Percentiles rank a stretch among this genome's conserved stretches.
Conservation (phyloP, 2,888 invertebrate genomes). For the Psylliodes chrysocephalus region DNA sequence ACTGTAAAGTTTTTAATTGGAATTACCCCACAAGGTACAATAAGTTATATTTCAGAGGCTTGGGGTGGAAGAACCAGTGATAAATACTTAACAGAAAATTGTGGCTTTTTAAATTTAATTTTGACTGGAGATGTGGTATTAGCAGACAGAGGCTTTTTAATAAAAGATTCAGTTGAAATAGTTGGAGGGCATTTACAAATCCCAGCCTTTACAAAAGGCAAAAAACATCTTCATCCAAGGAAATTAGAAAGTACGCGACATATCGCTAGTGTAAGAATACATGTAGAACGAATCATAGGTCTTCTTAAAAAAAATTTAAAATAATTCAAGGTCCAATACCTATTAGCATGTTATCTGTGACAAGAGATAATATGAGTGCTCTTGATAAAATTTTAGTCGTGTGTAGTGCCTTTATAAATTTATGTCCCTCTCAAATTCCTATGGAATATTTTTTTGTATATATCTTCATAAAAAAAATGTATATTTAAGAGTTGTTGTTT, state of each 20-base stretch:
- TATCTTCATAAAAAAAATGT: no score
- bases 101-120: constrained; percentile 34
- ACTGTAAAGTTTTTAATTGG: no score
- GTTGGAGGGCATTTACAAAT: constrained; percentile 36
- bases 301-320: constrained; percentile 7
- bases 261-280: constrained; percentile 39
- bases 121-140: no score
- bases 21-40: no score
- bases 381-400: constrained; percentile 11
- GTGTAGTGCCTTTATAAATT: constrained; percentile 15
- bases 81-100: no score
- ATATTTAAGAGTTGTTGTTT: no score
- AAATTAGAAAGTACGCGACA: constrained; percentile 41
- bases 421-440: constrained; percentile 1
- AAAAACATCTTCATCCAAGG: constrained; percentile 42
- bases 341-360: constrained; percentile 18
- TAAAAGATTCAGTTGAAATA: constrained; percentile 37
- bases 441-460: no score
- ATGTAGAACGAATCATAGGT: constrained; percentile 17
- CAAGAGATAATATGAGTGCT: no score
- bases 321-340: constrained; percentile 5
- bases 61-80: no score
- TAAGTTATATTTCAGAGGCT: no score
- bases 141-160: constrained; percentile 43
- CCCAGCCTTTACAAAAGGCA: constrained; percentile 44